Evolutionary conservation across 2,113 vertebrate genomes (phyloP).

Genomic region (Mobula hypostoma): DNA sequence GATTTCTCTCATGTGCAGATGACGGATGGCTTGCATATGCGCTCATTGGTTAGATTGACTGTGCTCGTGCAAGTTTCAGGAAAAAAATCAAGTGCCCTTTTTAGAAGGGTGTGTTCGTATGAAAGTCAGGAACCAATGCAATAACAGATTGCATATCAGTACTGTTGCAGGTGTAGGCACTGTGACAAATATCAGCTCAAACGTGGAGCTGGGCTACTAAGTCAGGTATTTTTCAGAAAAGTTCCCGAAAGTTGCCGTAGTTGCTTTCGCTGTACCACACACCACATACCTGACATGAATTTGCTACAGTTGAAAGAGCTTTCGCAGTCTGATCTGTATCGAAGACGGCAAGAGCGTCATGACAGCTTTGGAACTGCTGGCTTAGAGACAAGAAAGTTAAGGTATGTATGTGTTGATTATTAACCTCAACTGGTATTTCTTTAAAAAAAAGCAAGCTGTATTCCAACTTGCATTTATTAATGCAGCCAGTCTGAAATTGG

Average conservation of each 20-base stretch:
- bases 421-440: neutral
- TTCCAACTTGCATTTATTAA: neutral
- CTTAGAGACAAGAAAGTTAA: constrained; percentile 57
- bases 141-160: neutral
- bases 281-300: constrained; percentile 59
- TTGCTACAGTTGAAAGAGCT: constrained; percentile 81
- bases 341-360: constrained; percentile 79
- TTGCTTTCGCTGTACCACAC: neutral
- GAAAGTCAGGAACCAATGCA: neutral
- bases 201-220: neutral
- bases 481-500: constrained; percentile 13
- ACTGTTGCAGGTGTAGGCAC: constrained; percentile 1
- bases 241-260: neutral
- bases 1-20: neutral
- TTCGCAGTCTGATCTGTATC: constrained; percentile 82
- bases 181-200: neutral
- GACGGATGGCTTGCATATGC: neutral
- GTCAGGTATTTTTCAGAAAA: neutral
- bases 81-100: neutral
- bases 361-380: constrained; percentile 67
- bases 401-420: constrained; percentile 60
- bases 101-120: constrained; percentile 7
- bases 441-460: neutral
- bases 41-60: neutral
- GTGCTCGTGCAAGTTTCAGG: neutral